Percentiles rank a stretch among this genome's conserved stretches.
phyloP scores from a whole-genome alignment of 2,797 vertebrate genomes.

The Sylvilagus floridanus region DNA sequence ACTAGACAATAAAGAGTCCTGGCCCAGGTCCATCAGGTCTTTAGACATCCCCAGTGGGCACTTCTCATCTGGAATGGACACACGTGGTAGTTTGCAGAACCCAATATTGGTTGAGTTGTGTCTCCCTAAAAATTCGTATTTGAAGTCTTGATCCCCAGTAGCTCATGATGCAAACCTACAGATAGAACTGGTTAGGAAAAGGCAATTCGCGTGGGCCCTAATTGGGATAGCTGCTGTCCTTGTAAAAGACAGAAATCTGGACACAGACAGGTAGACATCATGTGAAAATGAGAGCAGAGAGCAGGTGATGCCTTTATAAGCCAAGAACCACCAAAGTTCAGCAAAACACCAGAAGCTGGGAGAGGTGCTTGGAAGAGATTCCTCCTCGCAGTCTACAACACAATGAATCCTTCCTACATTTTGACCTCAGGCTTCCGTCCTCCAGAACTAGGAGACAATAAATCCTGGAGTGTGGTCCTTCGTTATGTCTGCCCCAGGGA shows the following conservation, averaged over 20 bases:
- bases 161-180: background rate
- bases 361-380: background rate
- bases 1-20: background rate
- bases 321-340: background rate
- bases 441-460: background rate
- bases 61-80: background rate
- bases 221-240: background rate
- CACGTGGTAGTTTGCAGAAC: rapidly evolving
- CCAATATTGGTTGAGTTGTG: background rate
- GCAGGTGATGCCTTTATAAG: background rate
- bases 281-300: background rate
- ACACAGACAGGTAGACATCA: background rate
- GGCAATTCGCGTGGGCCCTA: background rate
- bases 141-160: background rate
- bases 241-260: background rate
- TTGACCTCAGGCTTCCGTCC: background rate
- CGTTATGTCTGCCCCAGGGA: background rate
- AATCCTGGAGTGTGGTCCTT: background rate
- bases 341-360: background rate
- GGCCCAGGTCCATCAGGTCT: background rate
- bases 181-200: background rate
- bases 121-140: background rate
- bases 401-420: background rate
- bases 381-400: background rate
- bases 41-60: rapidly evolving